Evolutionary conservation across 2,113 vertebrate species (phyloP), one percentile per base, ranked within the genome.

Genomic region (Bucco capensis): DNA sequence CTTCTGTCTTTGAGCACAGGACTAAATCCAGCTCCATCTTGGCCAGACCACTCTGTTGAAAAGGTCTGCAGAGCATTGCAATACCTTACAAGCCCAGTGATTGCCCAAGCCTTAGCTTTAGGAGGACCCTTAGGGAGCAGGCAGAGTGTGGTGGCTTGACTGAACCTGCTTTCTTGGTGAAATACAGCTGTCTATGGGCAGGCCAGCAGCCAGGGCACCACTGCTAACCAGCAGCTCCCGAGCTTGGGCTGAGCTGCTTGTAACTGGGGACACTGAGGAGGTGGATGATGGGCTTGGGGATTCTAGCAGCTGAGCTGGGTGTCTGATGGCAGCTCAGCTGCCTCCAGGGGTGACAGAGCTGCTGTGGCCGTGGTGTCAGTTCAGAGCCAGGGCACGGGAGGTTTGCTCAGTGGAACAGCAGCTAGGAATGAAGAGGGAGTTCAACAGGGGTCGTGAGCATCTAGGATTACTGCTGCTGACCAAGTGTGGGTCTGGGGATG

Each of bases 261-360:
- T 15, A 9, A 35, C 1, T 8, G 30, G 24, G 50, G 67, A 16
- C 33, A 12, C 38, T 0, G 9, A 11, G 24, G 8, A 17, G 9
- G 4, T 5, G 46, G 19, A 10, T 0, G 4, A 22, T 24, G 19
- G 6, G 4, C 15, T 10, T 37, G 19, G 14, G 1, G 27, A 61
- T 69, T 35, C 50, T 12, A 23, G 46, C 50, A 0, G 31, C 19
- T 1, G 19, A 24, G 35, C 0, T 0, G 28, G 28, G 9, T 8
- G 37, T 22, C 37, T 44, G 51, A 8, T 21, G 33, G 8, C 53
- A 86, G 54, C 94, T 53, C 38, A 6, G 53, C 31, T 38, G 4
- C 51, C 46, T 13, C 23, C 0, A 0, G 37, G 12, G 50, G 25
- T 3, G 73, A 17, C 14, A 18, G 47, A 50, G 62, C 53, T 4